Base-by-base conservation (phyloP, 2,888 invertebrate species). In the Dioctria rufipes region DNA sequence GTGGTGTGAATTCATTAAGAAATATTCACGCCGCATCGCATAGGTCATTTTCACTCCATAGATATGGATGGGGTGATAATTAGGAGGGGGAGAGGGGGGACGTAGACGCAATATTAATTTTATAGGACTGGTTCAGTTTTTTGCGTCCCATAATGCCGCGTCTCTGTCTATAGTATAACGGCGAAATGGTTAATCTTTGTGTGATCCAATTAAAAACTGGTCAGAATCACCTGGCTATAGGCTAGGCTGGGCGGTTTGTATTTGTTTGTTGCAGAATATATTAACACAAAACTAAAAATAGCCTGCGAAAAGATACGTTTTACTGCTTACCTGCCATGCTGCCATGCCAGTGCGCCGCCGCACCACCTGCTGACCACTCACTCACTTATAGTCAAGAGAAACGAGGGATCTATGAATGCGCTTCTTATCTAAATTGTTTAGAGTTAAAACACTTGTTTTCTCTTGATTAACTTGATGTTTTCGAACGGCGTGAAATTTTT, bases 181-280 rank as follows among this genome's bases (percentile, higher is more conserved):
- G 54, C 6, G 11, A n/a, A n/a, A 54, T 54, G 54, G 54, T 8
- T 54, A 54, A 54, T 54, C 54, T 54, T 11, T n/a, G 51, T 25
- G 25, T 60, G 73, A 39, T 73, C 73, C 60, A 73, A 73, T 73
- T 73, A 73, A 73, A 60, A 73, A 43, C 73, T 73, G 73, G 73
- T 73, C 73, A 73, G 42, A 11, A 73, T 73, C 60, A 60, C 73
- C 43, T 73, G 42, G 73, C 25, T 25, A 25, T 25, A 25, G 25
- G 25, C 25, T 25, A 25, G 25, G 25, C 25, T 25, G 25, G 25
- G 25, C 25, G 25, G 25, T 25, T 42, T n/a, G 66, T 37, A 42
- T 60, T 60, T 43, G 42, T 60, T 73, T 73, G 58, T 54, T 54
- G 54, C 54, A 54, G 54, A 54, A 54, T 54, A 8, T 4, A 0